These are phyloP conservation scores for Chloropsis hardwickii DNA, from an alignment of 2,113 vertebrate genomes.

Conservation along the genomic window DNA sequence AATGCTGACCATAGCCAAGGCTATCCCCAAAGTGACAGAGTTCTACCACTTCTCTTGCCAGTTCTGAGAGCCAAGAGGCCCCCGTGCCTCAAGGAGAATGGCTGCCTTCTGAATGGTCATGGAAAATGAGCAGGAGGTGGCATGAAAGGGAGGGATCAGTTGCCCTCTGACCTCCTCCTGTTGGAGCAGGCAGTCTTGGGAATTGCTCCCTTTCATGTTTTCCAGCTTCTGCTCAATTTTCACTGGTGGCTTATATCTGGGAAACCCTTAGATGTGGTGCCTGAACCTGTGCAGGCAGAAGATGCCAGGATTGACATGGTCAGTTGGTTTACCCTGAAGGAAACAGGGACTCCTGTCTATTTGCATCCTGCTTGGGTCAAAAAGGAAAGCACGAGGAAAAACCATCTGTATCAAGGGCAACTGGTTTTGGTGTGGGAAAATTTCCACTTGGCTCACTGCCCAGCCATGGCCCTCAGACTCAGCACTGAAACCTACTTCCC, in stretches of 20 bases:
- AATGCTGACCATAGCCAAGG: not conserved
- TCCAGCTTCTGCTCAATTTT: not conserved
- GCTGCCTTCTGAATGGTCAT: not conserved
- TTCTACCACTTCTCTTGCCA: not conserved
- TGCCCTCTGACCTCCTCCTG: not conserved
- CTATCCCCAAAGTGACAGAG: not conserved
- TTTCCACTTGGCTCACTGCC: not conserved
- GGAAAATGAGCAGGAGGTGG: not conserved
- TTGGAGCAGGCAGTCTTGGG: not conserved
- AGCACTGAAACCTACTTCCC: not conserved
- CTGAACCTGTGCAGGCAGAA: not conserved
- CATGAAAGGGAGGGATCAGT: not conserved
- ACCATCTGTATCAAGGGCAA: not conserved
- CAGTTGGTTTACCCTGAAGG: not conserved
- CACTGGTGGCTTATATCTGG: rapidly evolving
- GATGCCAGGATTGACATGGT: not conserved
- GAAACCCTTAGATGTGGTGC: not conserved
- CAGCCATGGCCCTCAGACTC: not conserved
- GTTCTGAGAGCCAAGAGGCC: not conserved
- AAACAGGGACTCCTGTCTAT: not conserved
- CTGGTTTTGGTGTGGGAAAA: not conserved
- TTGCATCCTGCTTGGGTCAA: not conserved
- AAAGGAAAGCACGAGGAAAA: not conserved
- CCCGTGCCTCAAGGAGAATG: rapidly evolving
- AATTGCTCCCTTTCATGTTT: not conserved